These are phyloP conservation scores for Anas bernieri DNA, from an alignment of 2,797 vertebrate species.

Conservation along the genomic window DNA sequence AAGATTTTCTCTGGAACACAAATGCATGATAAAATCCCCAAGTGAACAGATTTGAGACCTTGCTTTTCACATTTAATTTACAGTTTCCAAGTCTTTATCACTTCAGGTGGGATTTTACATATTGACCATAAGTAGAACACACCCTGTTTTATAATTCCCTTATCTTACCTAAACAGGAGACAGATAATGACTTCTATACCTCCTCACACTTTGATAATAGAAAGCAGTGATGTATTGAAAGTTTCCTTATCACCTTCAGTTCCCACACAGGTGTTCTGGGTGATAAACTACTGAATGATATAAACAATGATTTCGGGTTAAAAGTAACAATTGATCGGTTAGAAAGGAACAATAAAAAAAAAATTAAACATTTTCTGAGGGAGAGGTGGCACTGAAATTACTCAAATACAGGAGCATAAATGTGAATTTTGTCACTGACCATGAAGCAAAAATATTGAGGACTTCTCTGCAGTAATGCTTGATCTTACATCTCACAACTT, in stretches of 20 bases:
- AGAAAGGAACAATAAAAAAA: background rate
- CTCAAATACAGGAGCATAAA: background rate
- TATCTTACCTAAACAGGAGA: conserved; percentile 85
- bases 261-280: conserved; percentile 73
- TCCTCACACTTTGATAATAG: conserved; percentile 79
- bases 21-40: conserved; percentile 19
- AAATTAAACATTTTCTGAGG: background rate
- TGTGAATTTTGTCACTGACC: background rate
- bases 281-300: conserved; percentile 76
- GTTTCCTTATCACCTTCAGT: conserved; percentile 58
- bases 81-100: conserved; percentile 80
- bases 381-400: background rate
- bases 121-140: conserved; percentile 76
- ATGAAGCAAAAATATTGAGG: background rate
- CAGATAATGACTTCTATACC: conserved; percentile 70
- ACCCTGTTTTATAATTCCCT: conserved; percentile 80
- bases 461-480: background rate
- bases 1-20: background rate
- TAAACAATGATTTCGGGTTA: conserved; percentile 80
- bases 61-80: conserved; percentile 74
- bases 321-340: background rate
- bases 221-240: conserved; percentile 64
- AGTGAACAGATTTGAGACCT: conserved; percentile 7
- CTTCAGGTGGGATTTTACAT: conserved; percentile 78
- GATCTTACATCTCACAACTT: background rate